Conservation (phyloP, 2,888 invertebrate species). For the Metacarcinus magister region DNA sequence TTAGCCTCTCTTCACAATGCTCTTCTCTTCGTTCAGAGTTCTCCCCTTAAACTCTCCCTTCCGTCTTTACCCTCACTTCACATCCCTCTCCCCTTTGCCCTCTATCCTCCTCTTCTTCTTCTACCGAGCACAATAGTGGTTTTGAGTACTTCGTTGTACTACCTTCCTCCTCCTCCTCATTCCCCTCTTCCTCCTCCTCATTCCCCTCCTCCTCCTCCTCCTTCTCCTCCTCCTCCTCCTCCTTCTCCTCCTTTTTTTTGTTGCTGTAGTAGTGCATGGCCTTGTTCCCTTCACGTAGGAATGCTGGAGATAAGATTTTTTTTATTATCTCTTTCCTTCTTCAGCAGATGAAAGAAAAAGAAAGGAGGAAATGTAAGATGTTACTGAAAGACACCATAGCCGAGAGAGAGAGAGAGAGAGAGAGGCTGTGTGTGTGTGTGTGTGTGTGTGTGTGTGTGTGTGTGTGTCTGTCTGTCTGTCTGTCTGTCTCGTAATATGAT, state of each 20-base stretch:
- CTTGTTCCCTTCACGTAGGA: background rate
- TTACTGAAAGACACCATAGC: background rate
- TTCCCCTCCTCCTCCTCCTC: background rate
- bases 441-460: conserved; percentile 2
- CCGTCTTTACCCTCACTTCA: background rate
- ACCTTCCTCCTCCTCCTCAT: background rate
- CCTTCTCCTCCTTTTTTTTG: background rate
- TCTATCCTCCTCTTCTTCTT: background rate
- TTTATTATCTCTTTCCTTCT: background rate
- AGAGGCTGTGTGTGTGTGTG: background rate
- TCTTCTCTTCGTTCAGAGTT: too few relatives aligned
- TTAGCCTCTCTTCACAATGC: background rate
- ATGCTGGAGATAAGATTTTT: too few relatives aligned
- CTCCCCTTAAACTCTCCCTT: background rate
- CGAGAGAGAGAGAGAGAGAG: too few relatives aligned
- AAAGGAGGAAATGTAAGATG: background rate
- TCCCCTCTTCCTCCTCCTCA: background rate
- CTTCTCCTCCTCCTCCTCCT: background rate
- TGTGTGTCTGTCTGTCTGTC: background rate
- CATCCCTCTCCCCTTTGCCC: background rate
- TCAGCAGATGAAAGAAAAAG: too few relatives aligned
- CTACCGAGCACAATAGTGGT: background rate
- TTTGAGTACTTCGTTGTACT: background rate
- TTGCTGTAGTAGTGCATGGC: background rate
- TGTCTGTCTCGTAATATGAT: background rate